Evolutionary conservation across 2,888 invertebrate species (phyloP).

Genomic region (Protula sp.): DNA sequence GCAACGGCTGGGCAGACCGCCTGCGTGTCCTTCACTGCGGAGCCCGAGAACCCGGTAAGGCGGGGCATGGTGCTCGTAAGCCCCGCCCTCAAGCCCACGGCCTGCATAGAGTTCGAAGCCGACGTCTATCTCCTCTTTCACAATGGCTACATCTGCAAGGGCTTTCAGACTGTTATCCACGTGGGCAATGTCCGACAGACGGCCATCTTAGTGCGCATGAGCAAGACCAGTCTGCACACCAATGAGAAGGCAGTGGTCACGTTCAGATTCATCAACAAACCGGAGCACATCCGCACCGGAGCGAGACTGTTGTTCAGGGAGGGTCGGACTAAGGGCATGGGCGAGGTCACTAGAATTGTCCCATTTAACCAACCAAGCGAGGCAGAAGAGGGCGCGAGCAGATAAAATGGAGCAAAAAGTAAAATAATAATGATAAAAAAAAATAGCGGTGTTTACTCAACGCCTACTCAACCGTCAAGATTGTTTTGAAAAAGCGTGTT

Average conservation of each 20-base stretch:
- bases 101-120: constrained; percentile 64
- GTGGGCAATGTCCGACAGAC: constrained; percentile 94
- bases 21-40: constrained; percentile 64
- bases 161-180: constrained; percentile 77
- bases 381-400: no score
- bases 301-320: constrained; percentile 78
- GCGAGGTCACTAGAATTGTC: constrained; percentile 61
- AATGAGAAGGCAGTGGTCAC: constrained; percentile 81
- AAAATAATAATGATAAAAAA: no score
- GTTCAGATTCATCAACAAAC: constrained; percentile 82
- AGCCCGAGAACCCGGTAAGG: constrained; percentile 10
- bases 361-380: no score
- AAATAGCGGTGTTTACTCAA: no score
- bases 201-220: constrained; percentile 65
- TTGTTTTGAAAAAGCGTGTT: no score
- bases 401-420: no score
- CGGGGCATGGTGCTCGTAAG: constrained; percentile 52
- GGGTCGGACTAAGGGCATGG: constrained; percentile 79
- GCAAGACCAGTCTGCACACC: constrained; percentile 58
- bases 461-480: no score
- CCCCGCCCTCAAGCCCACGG: constrained; percentile 31
- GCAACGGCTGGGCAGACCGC: constrained; percentile 89
- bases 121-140: constrained; percentile 84
- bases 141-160: constrained; percentile 56
- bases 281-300: constrained; percentile 78